A percentile compares a stretch with the other conserved stretches of the same genome.
Conservation (phyloP, 1,140 invertebrate genomes). For the Asbolus verrucosus region DNA sequence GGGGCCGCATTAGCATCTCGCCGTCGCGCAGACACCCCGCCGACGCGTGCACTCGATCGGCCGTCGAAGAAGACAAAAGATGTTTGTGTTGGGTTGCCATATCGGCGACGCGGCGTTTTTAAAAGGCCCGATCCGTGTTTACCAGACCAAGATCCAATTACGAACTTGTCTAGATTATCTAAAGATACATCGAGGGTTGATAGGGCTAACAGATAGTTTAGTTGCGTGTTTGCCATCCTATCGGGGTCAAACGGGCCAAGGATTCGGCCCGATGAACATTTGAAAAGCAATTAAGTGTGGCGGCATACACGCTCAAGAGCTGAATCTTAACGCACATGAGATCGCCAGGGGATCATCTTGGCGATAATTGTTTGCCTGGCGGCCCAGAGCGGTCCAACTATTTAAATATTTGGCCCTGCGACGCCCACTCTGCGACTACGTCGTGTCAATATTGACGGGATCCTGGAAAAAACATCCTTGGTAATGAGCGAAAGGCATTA, state of each 20-base stretch:
- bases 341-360: constrained; percentile 2
- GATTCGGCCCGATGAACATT: constrained; percentile 32
- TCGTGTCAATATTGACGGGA: too few relatives aligned
- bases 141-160: constrained; percentile 31
- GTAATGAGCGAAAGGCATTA: too few relatives aligned
- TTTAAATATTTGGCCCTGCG: too few relatives aligned
- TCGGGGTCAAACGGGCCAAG: constrained; percentile 1
- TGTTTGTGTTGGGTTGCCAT: too few relatives aligned
- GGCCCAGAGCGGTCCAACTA: too few relatives aligned
- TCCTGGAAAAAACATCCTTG: too few relatives aligned
- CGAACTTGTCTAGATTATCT: constrained; percentile 34
- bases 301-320: constrained; percentile 4
- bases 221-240: constrained; percentile 35
- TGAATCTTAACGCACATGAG: constrained; percentile 13
- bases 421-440: too few relatives aligned
- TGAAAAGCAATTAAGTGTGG: constrained; percentile 36
- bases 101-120: neutral
- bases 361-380: constrained; percentile 15
- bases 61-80: neutral
- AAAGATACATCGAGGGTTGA: constrained; percentile 31
- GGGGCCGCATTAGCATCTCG: too few relatives aligned
- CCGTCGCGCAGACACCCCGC: too few relatives aligned
- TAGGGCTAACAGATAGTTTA: constrained; percentile 39
- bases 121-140: constrained; percentile 13
- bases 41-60: too few relatives aligned